A percentile compares a stretch with the other conserved stretches of the same genome.
Evolutionary conservation across 2,113 vertebrate genomes (phyloP).

Genomic region (Malurus cyaneus): DNA sequence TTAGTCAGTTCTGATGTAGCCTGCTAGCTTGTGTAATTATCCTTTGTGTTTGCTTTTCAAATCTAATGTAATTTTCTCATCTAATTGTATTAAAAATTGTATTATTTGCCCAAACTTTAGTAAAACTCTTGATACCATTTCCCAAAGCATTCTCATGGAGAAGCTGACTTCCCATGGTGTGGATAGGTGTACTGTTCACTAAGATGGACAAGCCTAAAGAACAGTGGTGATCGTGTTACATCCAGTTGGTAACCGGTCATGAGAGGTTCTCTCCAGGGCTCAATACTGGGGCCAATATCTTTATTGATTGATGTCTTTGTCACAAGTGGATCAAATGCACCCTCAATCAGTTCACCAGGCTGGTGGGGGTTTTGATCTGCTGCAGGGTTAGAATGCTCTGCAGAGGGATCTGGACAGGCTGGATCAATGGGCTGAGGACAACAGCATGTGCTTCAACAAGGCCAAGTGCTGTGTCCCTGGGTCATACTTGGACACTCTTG

Average conservation of each 20-base stretch:
- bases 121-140: background rate
- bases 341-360: background rate
- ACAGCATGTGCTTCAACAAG: background rate
- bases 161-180: background rate
- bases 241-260: too few relatives aligned
- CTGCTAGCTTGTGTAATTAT: background rate
- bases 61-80: background rate
- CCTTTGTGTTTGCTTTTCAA: background rate
- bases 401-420: background rate
- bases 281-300: background rate
- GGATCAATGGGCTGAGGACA: background rate
- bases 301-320: background rate
- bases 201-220: background rate
- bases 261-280: background rate
- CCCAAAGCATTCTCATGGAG: background rate
- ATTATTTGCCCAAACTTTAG: background rate
- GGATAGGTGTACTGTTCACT: accelerated
- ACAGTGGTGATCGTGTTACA: background rate
- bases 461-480: accelerated
- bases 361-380: background rate
- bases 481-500: background rate
- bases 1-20: background rate
- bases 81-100: background rate
- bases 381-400: background rate
- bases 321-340: accelerated